Percentiles rank a stretch among this genome's conserved stretches.
Conservation (phyloP, 2,113 vertebrate species). For the Gambusia holbrooki region DNA sequence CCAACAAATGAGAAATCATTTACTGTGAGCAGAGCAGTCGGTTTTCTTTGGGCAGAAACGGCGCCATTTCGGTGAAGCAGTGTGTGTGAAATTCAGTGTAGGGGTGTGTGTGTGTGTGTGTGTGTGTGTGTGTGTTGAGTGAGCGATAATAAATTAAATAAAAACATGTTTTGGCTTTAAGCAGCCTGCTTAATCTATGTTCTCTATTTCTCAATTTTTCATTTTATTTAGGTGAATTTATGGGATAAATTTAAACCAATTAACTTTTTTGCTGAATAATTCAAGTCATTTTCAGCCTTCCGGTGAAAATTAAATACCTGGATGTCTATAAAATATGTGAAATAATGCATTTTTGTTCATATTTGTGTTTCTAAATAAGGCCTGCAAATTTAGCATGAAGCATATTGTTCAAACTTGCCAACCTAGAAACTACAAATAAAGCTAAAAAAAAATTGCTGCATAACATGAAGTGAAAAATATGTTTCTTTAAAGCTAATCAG, state of each 20-base stretch:
- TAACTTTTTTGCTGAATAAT: neutral
- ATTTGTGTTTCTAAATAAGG: slow-evolving; percentile 2
- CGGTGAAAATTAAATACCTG: neutral
- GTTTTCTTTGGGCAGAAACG: slow-evolving; percentile 59
- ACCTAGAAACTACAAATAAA: too few species aligned
- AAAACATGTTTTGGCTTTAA: neutral
- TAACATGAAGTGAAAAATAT: too few species aligned
- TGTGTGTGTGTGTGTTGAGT: slow-evolving; percentile 1
- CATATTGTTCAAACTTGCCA: neutral
- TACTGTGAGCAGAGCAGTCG: slow-evolving; percentile 58
- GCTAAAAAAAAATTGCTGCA: too few species aligned
- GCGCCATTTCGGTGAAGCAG: slow-evolving; percentile 33
- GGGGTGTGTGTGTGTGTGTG: neutral
- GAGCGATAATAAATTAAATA: slow-evolving; percentile 28
- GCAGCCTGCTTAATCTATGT: neutral
- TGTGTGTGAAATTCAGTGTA: neutral
- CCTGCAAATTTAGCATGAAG: slow-evolving; percentile 1
- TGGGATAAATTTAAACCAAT: neutral
- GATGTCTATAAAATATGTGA: neutral
- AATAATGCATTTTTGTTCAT: neutral
- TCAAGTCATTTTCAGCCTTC: neutral
- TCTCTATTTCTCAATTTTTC: neutral
- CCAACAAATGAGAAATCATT: slow-evolving; percentile 78
- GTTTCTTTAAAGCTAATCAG: too few species aligned
- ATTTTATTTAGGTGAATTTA: neutral